Conservation (phyloP, 2,888 invertebrate species). For the Escarpia spicata region DNA sequence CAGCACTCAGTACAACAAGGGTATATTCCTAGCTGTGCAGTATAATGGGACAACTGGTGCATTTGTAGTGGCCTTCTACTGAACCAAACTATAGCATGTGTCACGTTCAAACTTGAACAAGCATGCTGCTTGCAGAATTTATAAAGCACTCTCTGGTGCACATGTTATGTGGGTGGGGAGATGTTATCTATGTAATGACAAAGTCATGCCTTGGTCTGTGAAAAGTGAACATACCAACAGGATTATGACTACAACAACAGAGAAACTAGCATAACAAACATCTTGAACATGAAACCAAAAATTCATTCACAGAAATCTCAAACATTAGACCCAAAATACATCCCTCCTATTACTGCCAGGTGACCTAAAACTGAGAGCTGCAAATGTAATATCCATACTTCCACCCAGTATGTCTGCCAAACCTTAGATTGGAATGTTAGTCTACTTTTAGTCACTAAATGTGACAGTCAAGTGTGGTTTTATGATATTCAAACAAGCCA, state of each 20-base stretch:
- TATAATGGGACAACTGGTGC: too few species aligned
- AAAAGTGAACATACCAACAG: too few species aligned
- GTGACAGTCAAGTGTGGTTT: not conserved
- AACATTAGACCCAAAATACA: too few species aligned
- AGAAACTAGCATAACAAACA: too few species aligned
- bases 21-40: too few species aligned
- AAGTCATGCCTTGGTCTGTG: too few species aligned
- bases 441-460: not conserved
- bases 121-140: not conserved
- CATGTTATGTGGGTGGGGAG: not conserved
- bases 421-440: not conserved
- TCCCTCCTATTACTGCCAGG: too few species aligned
- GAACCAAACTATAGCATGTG: not conserved
- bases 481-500: not conserved
- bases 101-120: not conserved
- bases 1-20: too few species aligned
- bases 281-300: not conserved
- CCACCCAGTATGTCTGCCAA: not conserved
- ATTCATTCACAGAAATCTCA: not conserved
- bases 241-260: too few species aligned
- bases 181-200: too few species aligned
- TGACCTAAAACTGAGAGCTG: not conserved
- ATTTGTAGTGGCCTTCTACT: not conserved
- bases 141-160: not conserved
- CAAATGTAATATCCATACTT: not conserved